Base-by-base conservation (phyloP, 2,113 vertebrate genomes). In the Chionodraco myersi region DNA sequence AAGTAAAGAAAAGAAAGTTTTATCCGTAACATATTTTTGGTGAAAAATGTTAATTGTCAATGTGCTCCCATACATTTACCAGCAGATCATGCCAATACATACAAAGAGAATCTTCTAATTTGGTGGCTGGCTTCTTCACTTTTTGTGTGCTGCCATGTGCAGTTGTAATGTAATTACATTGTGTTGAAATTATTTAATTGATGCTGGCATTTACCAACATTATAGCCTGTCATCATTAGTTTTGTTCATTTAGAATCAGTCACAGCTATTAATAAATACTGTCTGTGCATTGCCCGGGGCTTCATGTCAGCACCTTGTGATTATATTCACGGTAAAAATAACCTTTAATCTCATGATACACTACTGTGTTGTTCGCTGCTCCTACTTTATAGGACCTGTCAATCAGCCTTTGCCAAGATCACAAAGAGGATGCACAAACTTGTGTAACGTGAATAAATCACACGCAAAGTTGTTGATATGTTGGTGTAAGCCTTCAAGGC, bases 271-370 rank as follows among this genome's bases (percentile, higher is more conserved):
- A 66, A 49, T 30, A 83, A 61, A 61, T 41, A 12, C 49, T 13
- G 54, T 21, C 63, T 70, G 51, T 75, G 56, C 26, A 3, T 14
- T 61, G 69, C 66, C 47, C 75, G 63, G 77, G 81, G 77, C 72
- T 81, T 82, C 69, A 88, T 87, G 90, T 93, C 64, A 88, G 75
- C 89, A 85, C 86, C 82, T 80, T 76, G 88, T 83, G 80, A 93
- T 92, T 90, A 94, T 89, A 92, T 92, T 91, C 88, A 81, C 65
- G 86, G 82, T 94, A 94, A 93, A 94, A 94, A 94, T 93, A 93
- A 91, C 89, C 86, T 88, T 91, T 92, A 95, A 95, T 94, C 94
- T 92, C 82, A 92, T 94, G 92, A 92, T 93, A 88, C 90, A 88
- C 80, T 86, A 75, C 30, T 79, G 88, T 89, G 91, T 90, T 89